Evolutionary conservation across 2,113 vertebrate species (phyloP).

Genomic region (Centropus bengalensis): DNA sequence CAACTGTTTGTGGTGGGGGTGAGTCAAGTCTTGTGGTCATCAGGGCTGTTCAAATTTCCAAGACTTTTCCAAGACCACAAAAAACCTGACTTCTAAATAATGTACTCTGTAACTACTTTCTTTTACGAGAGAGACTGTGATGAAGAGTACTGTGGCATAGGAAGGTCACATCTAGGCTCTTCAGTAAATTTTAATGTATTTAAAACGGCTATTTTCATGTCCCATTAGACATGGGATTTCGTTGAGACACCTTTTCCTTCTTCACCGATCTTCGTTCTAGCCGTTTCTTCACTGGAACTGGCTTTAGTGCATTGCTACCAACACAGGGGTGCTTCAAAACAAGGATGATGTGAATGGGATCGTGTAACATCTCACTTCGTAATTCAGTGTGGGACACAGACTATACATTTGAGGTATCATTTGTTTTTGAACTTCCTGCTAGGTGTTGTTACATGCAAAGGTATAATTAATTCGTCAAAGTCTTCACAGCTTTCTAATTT

Average conservation of each 20-base stretch:
- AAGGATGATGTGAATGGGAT: neutral
- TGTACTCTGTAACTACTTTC: neutral
- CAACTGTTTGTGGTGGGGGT: accelerated
- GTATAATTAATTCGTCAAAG: neutral
- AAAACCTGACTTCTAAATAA: neutral
- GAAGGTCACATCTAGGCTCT: neutral
- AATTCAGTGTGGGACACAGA: accelerated
- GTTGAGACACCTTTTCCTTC: neutral
- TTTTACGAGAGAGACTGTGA: neutral
- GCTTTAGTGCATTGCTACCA: neutral
- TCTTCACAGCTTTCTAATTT: neutral
- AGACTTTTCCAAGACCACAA: neutral
- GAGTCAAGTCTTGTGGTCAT: neutral
- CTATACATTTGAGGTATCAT: neutral
- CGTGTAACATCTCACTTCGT: neutral
- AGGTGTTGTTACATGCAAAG: neutral
- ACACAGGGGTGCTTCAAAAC: neutral
- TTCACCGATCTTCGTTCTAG: neutral
- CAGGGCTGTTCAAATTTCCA: neutral
- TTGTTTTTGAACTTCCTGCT: neutral
- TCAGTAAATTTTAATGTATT: neutral
- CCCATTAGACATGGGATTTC: neutral
- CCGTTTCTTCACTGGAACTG: neutral
- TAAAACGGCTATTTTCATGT: neutral
- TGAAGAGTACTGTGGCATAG: neutral